Evolutionary conservation across 2,113 vertebrate species (phyloP).

Genomic region (Falcunculus frontatus): DNA sequence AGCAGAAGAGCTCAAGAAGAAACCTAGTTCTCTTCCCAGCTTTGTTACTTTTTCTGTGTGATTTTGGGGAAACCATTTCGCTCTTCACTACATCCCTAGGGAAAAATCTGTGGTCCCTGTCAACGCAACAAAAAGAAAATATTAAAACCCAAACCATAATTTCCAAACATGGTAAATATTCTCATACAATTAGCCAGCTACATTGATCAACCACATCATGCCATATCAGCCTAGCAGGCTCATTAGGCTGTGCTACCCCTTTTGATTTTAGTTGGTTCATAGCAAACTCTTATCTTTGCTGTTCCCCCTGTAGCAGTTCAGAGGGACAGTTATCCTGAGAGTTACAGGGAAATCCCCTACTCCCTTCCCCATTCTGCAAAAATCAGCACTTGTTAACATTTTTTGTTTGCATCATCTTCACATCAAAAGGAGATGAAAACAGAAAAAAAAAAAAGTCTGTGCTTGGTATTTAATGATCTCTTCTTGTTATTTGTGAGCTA

Average conservation of each 20-base stretch:
- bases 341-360: not conserved
- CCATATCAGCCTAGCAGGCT: not conserved
- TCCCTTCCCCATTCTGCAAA: not conserved
- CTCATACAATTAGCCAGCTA: not conserved
- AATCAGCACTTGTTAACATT: not conserved
- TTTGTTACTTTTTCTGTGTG: not conserved
- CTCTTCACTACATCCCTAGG: not conserved
- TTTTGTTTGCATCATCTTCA: not conserved
- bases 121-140: not conserved
- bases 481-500: not conserved
- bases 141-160: not conserved
- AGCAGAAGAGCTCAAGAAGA: not conserved
- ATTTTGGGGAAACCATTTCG: not conserved
- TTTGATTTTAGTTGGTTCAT: not conserved
- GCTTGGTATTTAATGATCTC: not conserved
- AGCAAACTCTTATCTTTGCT: not conserved
- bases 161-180: not conserved
- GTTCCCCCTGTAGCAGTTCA: not conserved
- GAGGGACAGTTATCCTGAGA: not conserved
- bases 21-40: not conserved
- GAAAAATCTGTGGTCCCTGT: not conserved
- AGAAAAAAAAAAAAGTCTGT: not conserved
- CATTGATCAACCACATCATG: fast-evolving
- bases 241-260: not conserved
- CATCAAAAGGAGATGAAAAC: not conserved